These are phyloP conservation scores for Xenops minutus DNA, from an alignment of 2,797 vertebrate genomes.

Conservation along the genomic window DNA sequence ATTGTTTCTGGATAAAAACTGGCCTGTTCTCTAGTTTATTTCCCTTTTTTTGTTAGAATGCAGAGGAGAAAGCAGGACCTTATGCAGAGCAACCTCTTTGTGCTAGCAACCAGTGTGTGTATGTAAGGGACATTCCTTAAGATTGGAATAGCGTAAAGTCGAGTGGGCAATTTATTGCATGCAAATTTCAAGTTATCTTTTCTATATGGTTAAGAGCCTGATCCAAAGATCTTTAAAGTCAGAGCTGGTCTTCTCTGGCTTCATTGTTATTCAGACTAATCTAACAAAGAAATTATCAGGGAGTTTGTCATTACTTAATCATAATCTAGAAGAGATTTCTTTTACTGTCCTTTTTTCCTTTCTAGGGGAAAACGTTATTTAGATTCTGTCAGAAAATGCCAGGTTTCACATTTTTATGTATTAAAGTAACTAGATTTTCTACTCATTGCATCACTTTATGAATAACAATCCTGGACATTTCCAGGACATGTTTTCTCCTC, in stretches of 20 bases:
- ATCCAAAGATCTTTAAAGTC: neutral
- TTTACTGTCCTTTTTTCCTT: neutral
- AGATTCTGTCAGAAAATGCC: neutral
- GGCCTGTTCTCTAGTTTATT: neutral
- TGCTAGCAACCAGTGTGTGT: neutral
- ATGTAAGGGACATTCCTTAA: neutral
- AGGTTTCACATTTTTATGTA: neutral
- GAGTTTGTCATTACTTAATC: neutral
- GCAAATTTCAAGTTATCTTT: neutral
- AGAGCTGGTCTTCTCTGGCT: neutral
- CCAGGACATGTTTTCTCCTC: constrained; percentile 30
- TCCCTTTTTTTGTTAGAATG: neutral
- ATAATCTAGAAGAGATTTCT: neutral
- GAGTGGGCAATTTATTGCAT: neutral
- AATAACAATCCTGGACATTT: constrained; percentile 44
- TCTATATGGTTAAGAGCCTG: neutral
- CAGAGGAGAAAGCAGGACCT: neutral
- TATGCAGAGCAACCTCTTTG: neutral
- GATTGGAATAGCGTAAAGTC: neutral
- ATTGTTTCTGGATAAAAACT: neutral
- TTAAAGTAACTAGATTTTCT: constrained; percentile 24
- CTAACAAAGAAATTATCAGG: neutral
- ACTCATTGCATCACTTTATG: neutral
- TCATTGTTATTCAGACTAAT: neutral
- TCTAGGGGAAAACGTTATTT: neutral